Base-by-base conservation (phyloP, 1,140 invertebrate genomes). In the Drosophila auraria region DNA sequence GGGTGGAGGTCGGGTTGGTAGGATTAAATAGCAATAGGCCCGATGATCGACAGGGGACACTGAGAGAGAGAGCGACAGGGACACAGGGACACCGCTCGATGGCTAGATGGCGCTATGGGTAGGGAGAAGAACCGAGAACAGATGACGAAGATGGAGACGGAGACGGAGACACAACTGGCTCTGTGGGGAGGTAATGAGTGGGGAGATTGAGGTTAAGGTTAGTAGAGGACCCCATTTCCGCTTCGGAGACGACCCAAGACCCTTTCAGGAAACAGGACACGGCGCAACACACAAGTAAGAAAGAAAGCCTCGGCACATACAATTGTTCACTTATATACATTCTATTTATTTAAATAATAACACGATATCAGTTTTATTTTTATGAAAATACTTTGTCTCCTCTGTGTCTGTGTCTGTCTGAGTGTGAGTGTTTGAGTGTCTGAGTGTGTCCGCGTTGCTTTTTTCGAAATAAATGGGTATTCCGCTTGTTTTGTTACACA, bases 331-430 rank as follows among this genome's bases (percentile, higher is more conserved):
- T 87, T 83, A 87, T 89, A 91, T 93, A 93, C 80, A 92, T 92
- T 87, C 87, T 92, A 83, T 83, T 92, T 92, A 93, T 92, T 93
- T 93, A 94, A 93, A 90, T 90, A 82, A 91, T 91, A 91, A 91
- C 87, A 92, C 83, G 82, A 71, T 90, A 66, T 81, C 86, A 59
- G 79, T 82, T 84, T 91, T 79, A 78, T 82, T 66, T 71, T 83
- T 91, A 87, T 74, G 80, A 90, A 83, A 83, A 83, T 91, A 87
- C 78, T 83, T 80, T 56, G 80, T 81, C 73, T 83, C 49, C 51
- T 90, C 62, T 68, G 63, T 82, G 51, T 75, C 17, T 78, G 53
- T 20, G 20, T 59, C 57, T 58, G 53, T 83, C 33, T 51, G 27
- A 58, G 40, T 49, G 57, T 76, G 50, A 33, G 23, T 40, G 58